phyloP scores from a whole-genome alignment of 2,797 vertebrate species.

The Cercopithecus diana region DNA sequence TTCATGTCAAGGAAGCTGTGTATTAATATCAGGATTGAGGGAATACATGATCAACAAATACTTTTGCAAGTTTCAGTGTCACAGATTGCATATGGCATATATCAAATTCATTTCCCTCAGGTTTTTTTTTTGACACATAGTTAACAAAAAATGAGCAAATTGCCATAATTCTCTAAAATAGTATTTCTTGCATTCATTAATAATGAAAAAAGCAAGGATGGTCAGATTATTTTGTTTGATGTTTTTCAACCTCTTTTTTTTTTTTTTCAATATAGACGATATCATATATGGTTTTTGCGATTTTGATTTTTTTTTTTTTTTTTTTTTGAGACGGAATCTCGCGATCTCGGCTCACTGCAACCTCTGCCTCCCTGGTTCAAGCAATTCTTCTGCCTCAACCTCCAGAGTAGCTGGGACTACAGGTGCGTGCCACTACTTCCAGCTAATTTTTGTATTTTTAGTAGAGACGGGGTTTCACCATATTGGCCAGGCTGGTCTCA shows the following conservation, averaged over 20 bases:
- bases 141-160: not conserved
- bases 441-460: too few species aligned
- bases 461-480: too few species aligned
- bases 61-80: not conserved
- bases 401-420: too few species aligned
- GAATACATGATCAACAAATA: constrained; percentile 13
- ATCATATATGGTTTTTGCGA: not conserved
- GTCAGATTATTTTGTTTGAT: not conserved
- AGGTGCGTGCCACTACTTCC: too few species aligned
- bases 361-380: too few species aligned
- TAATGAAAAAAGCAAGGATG: constrained; percentile 4
- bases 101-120: not conserved
- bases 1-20: not conserved
- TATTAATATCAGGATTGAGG: constrained; percentile 31
- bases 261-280: not conserved
- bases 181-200: not conserved
- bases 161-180: not conserved
- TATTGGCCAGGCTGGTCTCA: too few species aligned
- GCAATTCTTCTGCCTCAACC: too few species aligned
- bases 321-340: too few species aligned
- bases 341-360: too few species aligned
- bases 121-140: not conserved
- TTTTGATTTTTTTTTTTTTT: too few species aligned
- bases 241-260: not conserved
- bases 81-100: not conserved